Evolutionary conservation across 2,888 invertebrate genomes (phyloP).

Genomic region (Aphidius colemani): DNA sequence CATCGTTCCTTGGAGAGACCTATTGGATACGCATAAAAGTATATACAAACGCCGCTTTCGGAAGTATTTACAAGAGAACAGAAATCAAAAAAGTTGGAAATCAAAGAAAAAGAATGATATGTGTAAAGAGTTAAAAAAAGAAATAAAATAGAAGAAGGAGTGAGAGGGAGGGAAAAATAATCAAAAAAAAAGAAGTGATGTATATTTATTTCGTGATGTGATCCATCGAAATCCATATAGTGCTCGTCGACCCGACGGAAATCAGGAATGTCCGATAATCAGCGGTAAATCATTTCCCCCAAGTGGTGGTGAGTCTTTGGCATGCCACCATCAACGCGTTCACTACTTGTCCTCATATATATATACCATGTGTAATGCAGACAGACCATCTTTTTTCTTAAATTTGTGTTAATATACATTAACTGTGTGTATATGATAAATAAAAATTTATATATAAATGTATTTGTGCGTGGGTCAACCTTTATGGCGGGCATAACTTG

Average conservation of each 20-base stretch:
- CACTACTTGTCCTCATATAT: slow-evolving; percentile 13
- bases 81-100: slow-evolving; percentile 6
- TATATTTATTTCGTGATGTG: slow-evolving; percentile 10
- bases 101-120: slow-evolving; percentile 5
- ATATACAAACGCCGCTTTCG: slow-evolving; percentile 19
- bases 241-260: slow-evolving; percentile 31
- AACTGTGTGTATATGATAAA: slow-evolving; percentile 26
- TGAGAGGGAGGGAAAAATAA: not conserved
- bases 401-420: slow-evolving; percentile 8
- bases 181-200: slow-evolving; percentile 18
- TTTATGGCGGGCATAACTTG: slow-evolving; percentile 57
- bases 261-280: slow-evolving; percentile 51
- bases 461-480: slow-evolving; percentile 45
- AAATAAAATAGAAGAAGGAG: slow-evolving; percentile 2
- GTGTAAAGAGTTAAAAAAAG: not conserved
- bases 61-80: slow-evolving; percentile 27
- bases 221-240: slow-evolving; percentile 17
- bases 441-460: slow-evolving; percentile 14
- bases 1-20: no score
- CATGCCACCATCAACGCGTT: slow-evolving; percentile 12
- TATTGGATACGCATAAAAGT: slow-evolving; percentile 27
- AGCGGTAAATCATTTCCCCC: slow-evolving; percentile 50
- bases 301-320: slow-evolving; percentile 21
- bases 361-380: slow-evolving; percentile 5
- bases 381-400: not conserved